Conservation (phyloP, 2,113 vertebrate genomes). For the Gobio gobio region DNA sequence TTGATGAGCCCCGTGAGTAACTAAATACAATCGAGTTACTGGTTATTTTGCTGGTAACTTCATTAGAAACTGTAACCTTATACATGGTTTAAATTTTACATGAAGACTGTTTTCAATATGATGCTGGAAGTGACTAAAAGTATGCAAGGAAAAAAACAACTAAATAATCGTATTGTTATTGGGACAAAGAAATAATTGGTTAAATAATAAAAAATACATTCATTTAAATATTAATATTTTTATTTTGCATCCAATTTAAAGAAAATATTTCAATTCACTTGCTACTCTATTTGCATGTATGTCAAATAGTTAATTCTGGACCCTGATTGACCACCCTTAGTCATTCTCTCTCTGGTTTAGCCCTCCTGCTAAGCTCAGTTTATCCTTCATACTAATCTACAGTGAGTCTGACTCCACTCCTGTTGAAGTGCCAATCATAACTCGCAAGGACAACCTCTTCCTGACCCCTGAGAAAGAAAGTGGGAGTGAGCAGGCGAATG, state of each 20-base stretch:
- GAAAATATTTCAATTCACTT: background rate
- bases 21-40: background rate
- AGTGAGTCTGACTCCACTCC: conserved; percentile 41
- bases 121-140: background rate
- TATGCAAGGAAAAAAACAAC: background rate
- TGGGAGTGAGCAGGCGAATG: conserved; percentile 16
- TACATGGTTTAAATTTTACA: background rate
- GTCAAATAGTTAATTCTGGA: background rate
- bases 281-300: background rate
- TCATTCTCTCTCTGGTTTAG: background rate
- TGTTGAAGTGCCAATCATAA: conserved; percentile 49
- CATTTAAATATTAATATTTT: background rate
- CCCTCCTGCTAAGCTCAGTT: background rate
- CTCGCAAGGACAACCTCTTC: conserved; percentile 50
- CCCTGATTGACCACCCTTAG: too few relatives aligned
- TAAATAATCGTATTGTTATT: background rate
- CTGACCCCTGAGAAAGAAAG: conserved; percentile 38
- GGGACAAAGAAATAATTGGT: background rate
- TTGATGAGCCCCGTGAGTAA: background rate
- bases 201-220: background rate
- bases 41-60: background rate
- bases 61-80: background rate
- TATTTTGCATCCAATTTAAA: background rate
- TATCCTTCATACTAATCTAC: conserved; percentile 40
- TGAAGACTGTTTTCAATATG: background rate